phyloP scores from a whole-genome alignment of 2,797 vertebrate species.

The Poeciliopsis presidionis region DNA sequence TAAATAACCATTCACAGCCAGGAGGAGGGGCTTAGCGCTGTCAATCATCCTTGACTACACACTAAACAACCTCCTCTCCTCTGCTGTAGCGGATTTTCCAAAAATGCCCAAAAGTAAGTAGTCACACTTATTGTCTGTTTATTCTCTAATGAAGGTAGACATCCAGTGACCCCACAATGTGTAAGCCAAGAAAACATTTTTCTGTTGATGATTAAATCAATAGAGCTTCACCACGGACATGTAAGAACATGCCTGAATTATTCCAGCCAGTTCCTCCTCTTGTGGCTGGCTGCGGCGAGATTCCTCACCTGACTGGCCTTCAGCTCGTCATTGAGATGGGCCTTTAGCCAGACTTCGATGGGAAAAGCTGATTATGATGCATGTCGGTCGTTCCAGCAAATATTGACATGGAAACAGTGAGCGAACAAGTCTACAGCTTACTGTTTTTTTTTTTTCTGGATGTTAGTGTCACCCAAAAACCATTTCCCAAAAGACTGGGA shows the following conservation, averaged over 20 bases:
- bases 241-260: conserved; percentile 93
- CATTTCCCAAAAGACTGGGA: conserved; percentile 18
- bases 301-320: conserved; percentile 92
- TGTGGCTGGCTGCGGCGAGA: conserved; percentile 77
- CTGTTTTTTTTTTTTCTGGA: conserved; percentile 64
- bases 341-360: conserved; percentile 89
- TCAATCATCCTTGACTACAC: no score
- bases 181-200: conserved; percentile 91
- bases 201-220: conserved; percentile 98
- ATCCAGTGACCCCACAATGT: conserved; percentile 83
- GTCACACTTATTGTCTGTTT: background rate
- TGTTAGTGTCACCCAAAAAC: conserved; percentile 32
- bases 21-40: no score
- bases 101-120: background rate
- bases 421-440: conserved; percentile 78
- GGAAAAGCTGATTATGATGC: conserved; percentile 90
- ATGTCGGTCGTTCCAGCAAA: conserved; percentile 88
- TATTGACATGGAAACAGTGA: conserved; percentile 86
- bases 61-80: no score
- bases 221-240: conserved; percentile 95
- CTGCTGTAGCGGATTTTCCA: background rate
- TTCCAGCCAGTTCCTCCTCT: conserved; percentile 92
- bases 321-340: conserved; percentile 94
- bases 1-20: no score
- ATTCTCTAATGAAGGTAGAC: conserved; percentile 4